These are phyloP conservation scores for Pyrgus malvae DNA, from an alignment of 2,888 invertebrate species.

Conservation along the genomic window DNA sequence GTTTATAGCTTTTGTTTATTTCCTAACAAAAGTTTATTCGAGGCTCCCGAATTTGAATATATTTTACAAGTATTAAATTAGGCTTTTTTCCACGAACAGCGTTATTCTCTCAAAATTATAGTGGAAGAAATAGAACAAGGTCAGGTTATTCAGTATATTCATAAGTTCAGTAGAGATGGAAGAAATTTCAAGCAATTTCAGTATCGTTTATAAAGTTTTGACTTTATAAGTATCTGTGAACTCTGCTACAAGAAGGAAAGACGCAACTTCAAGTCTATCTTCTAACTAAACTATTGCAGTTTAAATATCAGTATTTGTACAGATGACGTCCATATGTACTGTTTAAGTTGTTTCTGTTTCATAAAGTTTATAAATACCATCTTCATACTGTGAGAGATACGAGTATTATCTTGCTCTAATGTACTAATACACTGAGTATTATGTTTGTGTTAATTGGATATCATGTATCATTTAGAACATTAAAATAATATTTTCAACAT, in stretches of 20 bases:
- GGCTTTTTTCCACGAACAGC: no score
- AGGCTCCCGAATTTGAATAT: neutral
- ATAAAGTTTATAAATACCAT: neutral
- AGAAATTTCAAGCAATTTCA: neutral
- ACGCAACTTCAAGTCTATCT: neutral
- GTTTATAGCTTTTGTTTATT: constrained; percentile 9
- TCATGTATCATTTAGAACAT: no score
- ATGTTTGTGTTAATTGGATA: no score
- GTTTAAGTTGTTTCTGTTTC: constrained; percentile 2
- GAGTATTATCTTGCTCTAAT: no score
- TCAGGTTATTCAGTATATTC: no score
- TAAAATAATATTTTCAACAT: no score
- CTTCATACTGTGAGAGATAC: neutral
- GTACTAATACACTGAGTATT: no score
- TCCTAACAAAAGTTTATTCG: constrained; percentile 7
- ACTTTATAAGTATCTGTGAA: neutral
- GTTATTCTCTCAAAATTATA: no score
- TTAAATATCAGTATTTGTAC: constrained; percentile 3
- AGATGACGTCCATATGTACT: neutral
- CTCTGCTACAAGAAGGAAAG: neutral
- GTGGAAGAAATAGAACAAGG: no score
- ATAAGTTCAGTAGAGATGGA: neutral
- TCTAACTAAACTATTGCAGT: neutral
- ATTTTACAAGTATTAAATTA: neutral
- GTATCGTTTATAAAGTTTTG: neutral